Percentiles rank a stretch among this genome's conserved stretches.
phyloP scores from a whole-genome alignment of 1,140 invertebrate species.

The Philopotamus ludificatus region DNA sequence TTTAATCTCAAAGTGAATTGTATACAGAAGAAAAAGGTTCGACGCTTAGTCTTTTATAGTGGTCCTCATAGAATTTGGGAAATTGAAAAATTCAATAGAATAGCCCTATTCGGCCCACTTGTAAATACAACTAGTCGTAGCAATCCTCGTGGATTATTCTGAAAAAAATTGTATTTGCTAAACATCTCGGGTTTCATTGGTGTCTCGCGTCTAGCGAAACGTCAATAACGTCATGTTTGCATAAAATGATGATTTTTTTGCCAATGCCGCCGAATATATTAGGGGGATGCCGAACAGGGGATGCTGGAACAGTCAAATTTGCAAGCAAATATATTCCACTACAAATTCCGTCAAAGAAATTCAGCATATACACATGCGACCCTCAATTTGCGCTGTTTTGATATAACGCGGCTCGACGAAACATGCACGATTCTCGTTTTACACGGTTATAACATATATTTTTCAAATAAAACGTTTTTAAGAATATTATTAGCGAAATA shows the following conservation, averaged over 20 bases:
- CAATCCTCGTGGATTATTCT: too few species aligned
- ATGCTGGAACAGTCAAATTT: slow-evolving; percentile 17
- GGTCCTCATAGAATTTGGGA: slow-evolving; percentile 24
- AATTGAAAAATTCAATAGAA: slow-evolving; percentile 32
- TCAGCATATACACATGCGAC: too few species aligned
- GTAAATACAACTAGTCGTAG: too few species aligned
- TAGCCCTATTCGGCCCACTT: not conserved
- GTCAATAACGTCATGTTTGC: slow-evolving; percentile 28
- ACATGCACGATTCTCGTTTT: too few species aligned
- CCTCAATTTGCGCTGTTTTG: too few species aligned
- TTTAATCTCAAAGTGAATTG: slow-evolving; percentile 3
- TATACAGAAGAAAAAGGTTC: slow-evolving; percentile 3
- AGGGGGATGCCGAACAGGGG: not conserved
- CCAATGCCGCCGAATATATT: slow-evolving; percentile 10
- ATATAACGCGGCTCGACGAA: too few species aligned
- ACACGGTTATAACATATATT: too few species aligned
- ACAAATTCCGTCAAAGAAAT: too few species aligned
- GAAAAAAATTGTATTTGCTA: too few species aligned
- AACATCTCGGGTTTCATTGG: not conserved
- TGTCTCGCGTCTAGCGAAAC: slow-evolving; percentile 2
- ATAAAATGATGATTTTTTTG: slow-evolving; percentile 30
- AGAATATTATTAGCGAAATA: too few species aligned
- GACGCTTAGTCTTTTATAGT: slow-evolving; percentile 11
- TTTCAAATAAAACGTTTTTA: too few species aligned
- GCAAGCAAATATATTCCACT: slow-evolving; percentile 16